Evolutionary conservation across 2,113 vertebrate species (phyloP), one percentile per base, ranked within the genome.

Genomic region (Rhea americana): DNA sequence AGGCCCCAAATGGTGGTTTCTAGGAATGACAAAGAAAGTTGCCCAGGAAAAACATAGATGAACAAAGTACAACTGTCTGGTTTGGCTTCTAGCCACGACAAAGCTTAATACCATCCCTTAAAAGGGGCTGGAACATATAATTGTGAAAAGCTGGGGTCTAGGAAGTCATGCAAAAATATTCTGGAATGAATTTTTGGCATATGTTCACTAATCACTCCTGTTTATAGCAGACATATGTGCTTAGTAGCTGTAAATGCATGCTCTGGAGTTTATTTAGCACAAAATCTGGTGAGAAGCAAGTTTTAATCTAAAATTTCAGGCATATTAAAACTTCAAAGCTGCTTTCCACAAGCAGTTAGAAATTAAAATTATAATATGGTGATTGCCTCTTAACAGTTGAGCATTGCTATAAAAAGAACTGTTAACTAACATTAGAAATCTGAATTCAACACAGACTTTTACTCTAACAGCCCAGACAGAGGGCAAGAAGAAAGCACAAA

Each of bases 161-260:
- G 14, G 11, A 78, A 79, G 6, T 11, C 24, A 66, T 0, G 2
- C 24, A 59, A 66, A 73, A 74, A 3, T 28, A 11, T 47, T 83
- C 79, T 59, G 5, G 4, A 28, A 24, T 63, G 13, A 82, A 66
- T 26, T 67, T 91, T 83, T 77, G 59, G 19, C 14, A 25, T 22
- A 16, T 0, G 2, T 3, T 39, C 65, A 16, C 43, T 51, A 43
- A 30, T 30, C 16, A 53, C 68, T 32, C 1, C 2, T 19, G 19
- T 21, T 51, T 20, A 56, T 2, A 28, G 24, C 85, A 62, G 5
- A 14, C 0, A 0, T 43, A 43, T 43, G 41, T 39, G 26, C 25
- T 73, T 32, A 28, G 6, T 32, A n/a, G 32, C 21, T 59, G 67
- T 5, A 51, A n/a, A 41, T 0, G 6, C 45, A 47, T 9, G 5